Evolutionary conservation across 2,888 invertebrate genomes (phyloP).

Genomic region (Osmoderma eremita): DNA sequence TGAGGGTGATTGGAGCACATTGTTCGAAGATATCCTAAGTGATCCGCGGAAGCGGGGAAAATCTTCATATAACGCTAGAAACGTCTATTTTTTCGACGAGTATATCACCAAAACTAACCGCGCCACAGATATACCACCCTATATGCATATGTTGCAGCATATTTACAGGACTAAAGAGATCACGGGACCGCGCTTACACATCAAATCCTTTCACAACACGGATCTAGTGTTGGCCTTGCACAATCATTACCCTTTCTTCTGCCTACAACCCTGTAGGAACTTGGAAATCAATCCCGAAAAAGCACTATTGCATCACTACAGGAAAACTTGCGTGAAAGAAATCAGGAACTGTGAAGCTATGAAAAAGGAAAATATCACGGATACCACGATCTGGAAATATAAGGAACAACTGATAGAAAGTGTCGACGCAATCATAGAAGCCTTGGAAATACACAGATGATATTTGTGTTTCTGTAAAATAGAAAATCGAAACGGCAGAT

Average conservation of each 20-base stretch:
- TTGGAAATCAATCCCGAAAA: slow-evolving; percentile 79
- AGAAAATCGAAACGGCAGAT: neutral
- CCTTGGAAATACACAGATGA: neutral
- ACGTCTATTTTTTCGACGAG: slow-evolving; percentile 93
- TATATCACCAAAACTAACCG: slow-evolving; percentile 82
- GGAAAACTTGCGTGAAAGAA: slow-evolving; percentile 86
- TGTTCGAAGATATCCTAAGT: slow-evolving; percentile 77
- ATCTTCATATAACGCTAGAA: slow-evolving; percentile 66
- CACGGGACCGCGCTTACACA: slow-evolving; percentile 87
- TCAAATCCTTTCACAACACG: slow-evolving; percentile 90
- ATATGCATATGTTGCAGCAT: slow-evolving; percentile 88
- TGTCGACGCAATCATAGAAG: slow-evolving; percentile 62
- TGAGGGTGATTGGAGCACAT: slow-evolving; percentile 75
- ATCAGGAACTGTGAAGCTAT: slow-evolving; percentile 84
- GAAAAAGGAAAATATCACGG: slow-evolving; percentile 82
- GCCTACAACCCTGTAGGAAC: slow-evolving; percentile 74
- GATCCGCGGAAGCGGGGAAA: slow-evolving; percentile 74
- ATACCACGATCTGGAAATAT: slow-evolving; percentile 89
- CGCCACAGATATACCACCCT: slow-evolving; percentile 80
- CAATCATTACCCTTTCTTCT: slow-evolving; percentile 88
- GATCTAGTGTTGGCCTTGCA: slow-evolving; percentile 84
- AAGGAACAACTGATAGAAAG: slow-evolving; percentile 78
- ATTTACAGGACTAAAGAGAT: slow-evolving; percentile 86
- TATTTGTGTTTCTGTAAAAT: too few relatives aligned
- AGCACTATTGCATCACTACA: slow-evolving; percentile 90